Evolutionary conservation across 2,113 vertebrate genomes (phyloP).

Genomic region (Gambusia holbrooki): DNA sequence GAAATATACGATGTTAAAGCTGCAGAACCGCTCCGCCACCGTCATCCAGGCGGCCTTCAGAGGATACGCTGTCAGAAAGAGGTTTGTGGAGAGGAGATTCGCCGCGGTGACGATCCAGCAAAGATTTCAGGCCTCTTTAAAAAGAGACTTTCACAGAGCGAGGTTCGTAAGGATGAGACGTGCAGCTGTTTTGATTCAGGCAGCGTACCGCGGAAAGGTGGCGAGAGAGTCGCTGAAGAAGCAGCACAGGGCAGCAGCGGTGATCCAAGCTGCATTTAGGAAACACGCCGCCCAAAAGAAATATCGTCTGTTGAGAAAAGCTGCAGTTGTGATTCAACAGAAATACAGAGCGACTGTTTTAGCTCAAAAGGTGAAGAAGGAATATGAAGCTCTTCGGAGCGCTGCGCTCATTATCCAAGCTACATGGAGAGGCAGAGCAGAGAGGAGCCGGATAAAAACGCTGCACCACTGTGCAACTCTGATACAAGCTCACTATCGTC

Average conservation of each 20-base stretch:
- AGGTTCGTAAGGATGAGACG: slow-evolving; percentile 72
- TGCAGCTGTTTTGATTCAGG: slow-evolving; percentile 83
- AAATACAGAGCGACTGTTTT: slow-evolving; percentile 75
- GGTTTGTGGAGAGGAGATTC: slow-evolving; percentile 57
- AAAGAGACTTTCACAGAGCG: slow-evolving; percentile 51
- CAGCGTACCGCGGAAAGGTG: slow-evolving; percentile 80
- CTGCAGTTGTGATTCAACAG: slow-evolving; percentile 78
- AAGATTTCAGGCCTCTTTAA: slow-evolving; percentile 79
- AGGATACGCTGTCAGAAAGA: slow-evolving; percentile 71
- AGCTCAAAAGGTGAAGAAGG: slow-evolving; percentile 60
- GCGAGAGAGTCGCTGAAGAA: slow-evolving; percentile 73
- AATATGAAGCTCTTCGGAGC: slow-evolving; percentile 61
- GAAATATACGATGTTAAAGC: slow-evolving; percentile 68
- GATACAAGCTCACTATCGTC: slow-evolving; percentile 86
- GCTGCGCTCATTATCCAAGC: slow-evolving; percentile 80
- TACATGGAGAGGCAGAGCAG: slow-evolving; percentile 81
- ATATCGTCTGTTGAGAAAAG: slow-evolving; percentile 66
- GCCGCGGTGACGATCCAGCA: slow-evolving; percentile 83
- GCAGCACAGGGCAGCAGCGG: slow-evolving; percentile 71
- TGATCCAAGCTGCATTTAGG: slow-evolving; percentile 85
- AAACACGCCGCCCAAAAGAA: slow-evolving; percentile 63
- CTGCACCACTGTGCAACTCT: slow-evolving; percentile 70
- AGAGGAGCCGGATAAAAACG: slow-evolving; percentile 72
- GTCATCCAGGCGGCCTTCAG: slow-evolving; percentile 86
- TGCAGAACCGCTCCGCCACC: slow-evolving; percentile 72